Evolutionary conservation across 2,797 vertebrate species (phyloP).

Genomic region (Sarcoramphus papa): DNA sequence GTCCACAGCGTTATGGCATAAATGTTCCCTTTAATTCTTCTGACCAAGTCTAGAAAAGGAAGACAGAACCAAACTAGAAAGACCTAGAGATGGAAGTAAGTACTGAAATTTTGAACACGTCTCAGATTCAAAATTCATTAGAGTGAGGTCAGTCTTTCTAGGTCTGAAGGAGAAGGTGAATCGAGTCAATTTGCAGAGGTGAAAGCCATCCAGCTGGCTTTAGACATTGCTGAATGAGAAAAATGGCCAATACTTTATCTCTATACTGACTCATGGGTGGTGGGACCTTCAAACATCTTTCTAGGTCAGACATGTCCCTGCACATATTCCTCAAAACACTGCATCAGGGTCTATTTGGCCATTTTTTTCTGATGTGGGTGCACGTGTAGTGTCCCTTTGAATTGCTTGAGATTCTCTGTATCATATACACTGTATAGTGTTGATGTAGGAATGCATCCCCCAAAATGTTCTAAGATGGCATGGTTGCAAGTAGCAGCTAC

Average conservation of each 20-base stretch:
- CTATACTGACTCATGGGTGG: too few relatives aligned
- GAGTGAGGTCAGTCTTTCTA: background rate
- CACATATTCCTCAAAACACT: background rate
- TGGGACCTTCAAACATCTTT: background rate
- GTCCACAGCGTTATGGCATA: background rate
- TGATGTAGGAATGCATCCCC: background rate
- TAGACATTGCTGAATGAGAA: too few relatives aligned
- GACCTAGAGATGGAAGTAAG: background rate
- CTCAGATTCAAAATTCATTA: background rate
- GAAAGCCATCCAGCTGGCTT: too few relatives aligned
- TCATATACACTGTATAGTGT: background rate
- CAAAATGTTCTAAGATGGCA: background rate
- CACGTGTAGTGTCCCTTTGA: background rate
- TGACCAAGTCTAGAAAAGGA: background rate
- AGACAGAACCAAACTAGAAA: background rate
- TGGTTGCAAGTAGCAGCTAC: background rate
- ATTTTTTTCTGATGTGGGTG: background rate
- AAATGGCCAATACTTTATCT: too few relatives aligned
- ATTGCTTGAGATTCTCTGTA: background rate
- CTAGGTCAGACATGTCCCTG: background rate
- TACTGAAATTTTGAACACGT: background rate
- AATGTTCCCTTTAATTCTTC: background rate
- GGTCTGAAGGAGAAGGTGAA: too few relatives aligned
- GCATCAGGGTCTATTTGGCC: background rate
- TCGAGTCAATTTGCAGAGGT: too few relatives aligned